Percentiles rank a stretch among this genome's conserved stretches.
These are phyloP conservation scores for Sciaenops ocellatus DNA, from an alignment of 2,797 vertebrate genomes.

Conservation along the genomic window DNA sequence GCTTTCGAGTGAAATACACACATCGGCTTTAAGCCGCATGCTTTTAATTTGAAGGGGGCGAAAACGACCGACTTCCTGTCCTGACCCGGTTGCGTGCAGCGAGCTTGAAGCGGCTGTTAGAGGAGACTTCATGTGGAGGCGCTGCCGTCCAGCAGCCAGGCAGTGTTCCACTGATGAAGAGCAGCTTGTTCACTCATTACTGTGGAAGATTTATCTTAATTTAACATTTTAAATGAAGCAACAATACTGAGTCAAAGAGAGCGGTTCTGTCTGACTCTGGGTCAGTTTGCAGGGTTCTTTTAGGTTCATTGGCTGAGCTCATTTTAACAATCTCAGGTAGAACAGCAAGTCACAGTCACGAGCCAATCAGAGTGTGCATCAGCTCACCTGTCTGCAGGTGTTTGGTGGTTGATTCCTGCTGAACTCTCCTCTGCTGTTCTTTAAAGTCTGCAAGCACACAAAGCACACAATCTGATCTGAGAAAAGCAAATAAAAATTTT, in stretches of 20 bases:
- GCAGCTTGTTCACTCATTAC: neutral
- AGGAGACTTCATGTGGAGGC: constrained; percentile 24
- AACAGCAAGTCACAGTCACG: too few relatives aligned
- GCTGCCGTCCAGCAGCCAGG: constrained; percentile 46
- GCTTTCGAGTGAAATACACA: neutral
- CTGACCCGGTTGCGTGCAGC: neutral
- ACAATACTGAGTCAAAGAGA: neutral
- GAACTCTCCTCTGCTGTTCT: too few relatives aligned
- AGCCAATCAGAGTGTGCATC: too few relatives aligned
- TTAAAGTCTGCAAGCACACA: too few relatives aligned
- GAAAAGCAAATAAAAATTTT: too few relatives aligned
- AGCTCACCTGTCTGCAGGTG: too few relatives aligned
- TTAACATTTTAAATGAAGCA: neutral
- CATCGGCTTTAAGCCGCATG: too few relatives aligned
- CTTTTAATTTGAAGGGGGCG: constrained; percentile 51
- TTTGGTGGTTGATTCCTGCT: too few relatives aligned
- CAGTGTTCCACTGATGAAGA: constrained; percentile 3
- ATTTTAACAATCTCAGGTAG: too few relatives aligned
- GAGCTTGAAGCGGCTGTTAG: neutral
- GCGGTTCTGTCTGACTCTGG: too few relatives aligned
- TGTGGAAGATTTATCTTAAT: neutral
- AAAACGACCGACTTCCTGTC: neutral
- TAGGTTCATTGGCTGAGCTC: neutral
- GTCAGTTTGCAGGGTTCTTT: too few relatives aligned
- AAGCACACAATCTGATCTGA: too few relatives aligned